Base-by-base conservation (phyloP, 2,113 vertebrate genomes). In the Lophochroa leadbeateri region DNA sequence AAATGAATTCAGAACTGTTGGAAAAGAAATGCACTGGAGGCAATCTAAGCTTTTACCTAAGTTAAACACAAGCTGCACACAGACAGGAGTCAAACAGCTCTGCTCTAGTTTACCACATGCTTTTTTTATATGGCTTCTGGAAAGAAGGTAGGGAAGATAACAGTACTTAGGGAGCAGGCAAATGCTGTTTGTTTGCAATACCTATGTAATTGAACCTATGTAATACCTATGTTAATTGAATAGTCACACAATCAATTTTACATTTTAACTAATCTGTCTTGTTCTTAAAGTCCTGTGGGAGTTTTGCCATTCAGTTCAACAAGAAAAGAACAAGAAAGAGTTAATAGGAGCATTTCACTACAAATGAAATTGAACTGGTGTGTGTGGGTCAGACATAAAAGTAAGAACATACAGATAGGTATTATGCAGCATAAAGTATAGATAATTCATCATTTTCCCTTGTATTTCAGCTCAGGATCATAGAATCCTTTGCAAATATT, bases 41-140 rank as follows among this genome's bases (percentile, higher is more conserved):
- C 87, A 91, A 74, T 61, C 53, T 91, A 95, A 82, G 70, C 84
- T 95, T 96, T 96, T 88, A 95, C 53, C 21, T 19, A 79, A 81
- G 44, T 61, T 67, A 91, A 88, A 84, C 44, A 89, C 39, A 91
- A 89, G 29, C 24, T 63, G 44, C 39, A 86, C 7, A 49, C 9
- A 77, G 44, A 29, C 20, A 93, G 33, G 28, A 93, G 60, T 61
- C 4, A 9, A 83, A 53, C 29, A 81, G 28, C 43, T 71, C 76
- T 86, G 41, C 43, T 78, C 33, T 43, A 85, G 27, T 15, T 91
- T 49, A 57, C 23, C 71, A 49, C 7, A 58, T 46, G 24, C 0
- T 77, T 33, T 80, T 72, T 85, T 85, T 18, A 65, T n/a, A 80
- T 33, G 28, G 58, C 49, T 35, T 85, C 46, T 92, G 41, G 64